phyloP scores from a whole-genome alignment of 2,113 vertebrate genomes.

The Bucco capensis region DNA sequence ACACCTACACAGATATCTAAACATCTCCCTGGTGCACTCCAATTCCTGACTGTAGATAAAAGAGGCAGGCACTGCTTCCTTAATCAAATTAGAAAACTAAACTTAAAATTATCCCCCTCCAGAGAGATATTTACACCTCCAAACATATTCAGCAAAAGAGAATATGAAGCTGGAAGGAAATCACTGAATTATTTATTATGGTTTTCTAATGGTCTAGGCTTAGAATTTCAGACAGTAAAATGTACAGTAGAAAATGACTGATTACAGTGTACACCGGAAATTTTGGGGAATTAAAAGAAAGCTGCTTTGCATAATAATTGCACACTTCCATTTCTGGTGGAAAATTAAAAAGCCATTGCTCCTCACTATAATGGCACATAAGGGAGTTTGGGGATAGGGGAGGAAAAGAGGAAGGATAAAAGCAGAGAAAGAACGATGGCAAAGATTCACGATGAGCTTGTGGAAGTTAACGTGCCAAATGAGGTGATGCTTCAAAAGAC shows the following conservation, averaged over 20 bases:
- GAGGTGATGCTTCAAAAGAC: neutral
- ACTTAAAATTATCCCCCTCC: constrained; percentile 59
- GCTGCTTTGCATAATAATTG: constrained; percentile 54
- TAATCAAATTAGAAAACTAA: constrained; percentile 72
- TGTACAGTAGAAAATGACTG: constrained; percentile 24
- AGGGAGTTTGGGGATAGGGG: neutral
- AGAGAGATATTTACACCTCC: constrained; percentile 67
- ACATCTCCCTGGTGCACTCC: constrained; percentile 31
- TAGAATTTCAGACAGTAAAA: constrained; percentile 28
- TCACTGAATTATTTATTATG: constrained; percentile 56
- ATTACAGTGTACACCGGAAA: constrained; percentile 57
- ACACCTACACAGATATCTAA: constrained; percentile 68
- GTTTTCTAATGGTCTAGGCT: constrained; percentile 21
- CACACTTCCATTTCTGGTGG: constrained; percentile 35
- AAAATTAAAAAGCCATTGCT: constrained; percentile 55
- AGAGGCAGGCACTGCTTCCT: constrained; percentile 38
- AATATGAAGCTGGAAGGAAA: constrained; percentile 63
- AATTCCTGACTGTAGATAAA: neutral
- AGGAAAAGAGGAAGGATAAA: neutral
- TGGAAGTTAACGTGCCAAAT: neutral
- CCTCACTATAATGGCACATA: constrained; percentile 17
- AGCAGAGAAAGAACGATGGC: neutral
- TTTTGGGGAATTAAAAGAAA: constrained; percentile 57
- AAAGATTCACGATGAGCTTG: neutral
- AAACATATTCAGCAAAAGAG: constrained; percentile 43